Conservation (phyloP, 1,140 invertebrate species). For the Nasonia giraulti region DNA sequence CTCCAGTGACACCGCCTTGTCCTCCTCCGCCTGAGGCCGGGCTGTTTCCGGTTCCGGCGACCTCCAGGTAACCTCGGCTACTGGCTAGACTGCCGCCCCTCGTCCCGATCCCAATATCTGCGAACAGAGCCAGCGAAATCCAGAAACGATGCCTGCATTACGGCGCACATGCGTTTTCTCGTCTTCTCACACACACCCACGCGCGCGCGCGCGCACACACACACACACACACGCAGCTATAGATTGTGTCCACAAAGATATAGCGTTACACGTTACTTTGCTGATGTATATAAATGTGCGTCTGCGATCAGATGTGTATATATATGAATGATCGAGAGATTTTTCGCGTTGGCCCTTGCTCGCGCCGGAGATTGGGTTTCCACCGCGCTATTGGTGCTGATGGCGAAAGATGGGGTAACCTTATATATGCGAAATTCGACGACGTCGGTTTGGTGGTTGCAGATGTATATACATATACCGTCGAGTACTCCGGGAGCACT, state of each 20-base stretch:
- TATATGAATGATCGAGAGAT: not conserved
- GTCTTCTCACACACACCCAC: not conserved
- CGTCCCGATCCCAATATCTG: slow-evolving; percentile 65
- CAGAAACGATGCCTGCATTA: not conserved
- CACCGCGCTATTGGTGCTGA: not conserved
- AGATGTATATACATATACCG: not conserved
- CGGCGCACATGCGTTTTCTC: not conserved
- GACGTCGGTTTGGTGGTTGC: not conserved
- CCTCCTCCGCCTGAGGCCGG: not conserved
- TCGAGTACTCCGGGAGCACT: no score
- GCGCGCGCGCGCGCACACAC: no score
- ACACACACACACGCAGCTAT: no score
- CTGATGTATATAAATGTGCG: no score
- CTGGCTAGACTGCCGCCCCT: slow-evolving; percentile 68
- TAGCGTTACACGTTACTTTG: no score
- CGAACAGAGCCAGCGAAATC: not conserved
- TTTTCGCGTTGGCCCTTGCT: not conserved
- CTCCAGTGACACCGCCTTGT: not conserved
- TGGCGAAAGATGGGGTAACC: not conserved
- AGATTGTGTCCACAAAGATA: no score
- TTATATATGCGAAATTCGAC: not conserved
- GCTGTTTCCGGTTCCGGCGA: slow-evolving; percentile 52
- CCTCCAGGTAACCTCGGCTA: slow-evolving; percentile 64
- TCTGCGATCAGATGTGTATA: no score
- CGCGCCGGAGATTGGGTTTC: not conserved